Conservation (phyloP, 2,113 vertebrate genomes). For the Climacteris rufus region DNA sequence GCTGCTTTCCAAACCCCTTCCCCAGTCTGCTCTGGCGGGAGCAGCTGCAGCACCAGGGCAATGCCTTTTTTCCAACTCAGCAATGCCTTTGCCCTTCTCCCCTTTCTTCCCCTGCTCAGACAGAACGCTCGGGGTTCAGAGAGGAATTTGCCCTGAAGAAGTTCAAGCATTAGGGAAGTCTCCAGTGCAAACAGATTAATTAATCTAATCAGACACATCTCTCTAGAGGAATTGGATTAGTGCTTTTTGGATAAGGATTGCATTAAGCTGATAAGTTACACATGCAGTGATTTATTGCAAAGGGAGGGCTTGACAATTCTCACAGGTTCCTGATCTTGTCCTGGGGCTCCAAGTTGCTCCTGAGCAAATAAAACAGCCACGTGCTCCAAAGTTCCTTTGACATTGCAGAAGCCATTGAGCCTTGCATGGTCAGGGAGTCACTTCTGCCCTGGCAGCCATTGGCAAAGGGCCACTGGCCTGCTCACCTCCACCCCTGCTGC, state of each 20-base stretch:
- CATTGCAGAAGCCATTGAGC: neutral
- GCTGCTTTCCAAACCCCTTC: neutral
- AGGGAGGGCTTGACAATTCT: slow-evolving; percentile 18
- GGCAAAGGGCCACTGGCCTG: fast-evolving
- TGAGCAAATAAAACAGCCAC: neutral
- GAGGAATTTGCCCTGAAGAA: neutral
- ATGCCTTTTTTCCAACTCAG: fast-evolving
- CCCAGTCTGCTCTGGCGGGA: neutral
- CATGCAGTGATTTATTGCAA: slow-evolving; percentile 49
- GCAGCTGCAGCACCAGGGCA: neutral
- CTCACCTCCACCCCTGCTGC: fast-evolving
- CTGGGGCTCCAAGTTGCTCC: neutral
- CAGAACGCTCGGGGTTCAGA: neutral
- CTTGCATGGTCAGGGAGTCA: neutral
- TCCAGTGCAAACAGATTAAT: slow-evolving; percentile 44
- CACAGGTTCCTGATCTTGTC: neutral
- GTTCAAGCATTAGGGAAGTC: neutral
- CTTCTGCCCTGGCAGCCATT: neutral
- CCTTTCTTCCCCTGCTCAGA: neutral
- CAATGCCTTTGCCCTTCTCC: neutral
- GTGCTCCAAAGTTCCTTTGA: neutral
- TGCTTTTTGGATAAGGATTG: slow-evolving; percentile 47
- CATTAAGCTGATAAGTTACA: slow-evolving; percentile 34
- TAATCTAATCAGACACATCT: slow-evolving; percentile 30
- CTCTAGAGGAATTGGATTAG: slow-evolving; percentile 50